Evolutionary conservation across 2,113 vertebrate genomes (phyloP).

Genomic region (Macaca nemestrina): DNA sequence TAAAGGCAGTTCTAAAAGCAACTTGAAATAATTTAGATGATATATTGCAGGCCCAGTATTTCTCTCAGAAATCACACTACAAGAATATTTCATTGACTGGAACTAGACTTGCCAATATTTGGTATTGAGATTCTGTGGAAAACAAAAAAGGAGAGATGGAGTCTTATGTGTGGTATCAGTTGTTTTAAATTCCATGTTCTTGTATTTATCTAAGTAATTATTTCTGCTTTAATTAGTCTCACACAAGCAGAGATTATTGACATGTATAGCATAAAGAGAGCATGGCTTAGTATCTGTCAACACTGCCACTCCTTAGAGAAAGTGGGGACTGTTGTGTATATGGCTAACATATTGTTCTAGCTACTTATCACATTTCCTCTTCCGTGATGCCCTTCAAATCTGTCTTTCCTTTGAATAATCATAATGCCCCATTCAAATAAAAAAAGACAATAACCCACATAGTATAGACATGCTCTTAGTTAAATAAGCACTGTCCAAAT

Average conservation of each 20-base stretch:
- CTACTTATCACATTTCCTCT: neutral
- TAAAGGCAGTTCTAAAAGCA: neutral
- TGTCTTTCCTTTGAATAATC: neutral
- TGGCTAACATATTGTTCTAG: neutral
- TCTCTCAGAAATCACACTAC: neutral
- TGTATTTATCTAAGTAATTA: neutral
- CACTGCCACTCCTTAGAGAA: neutral
- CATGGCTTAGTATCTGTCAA: neutral
- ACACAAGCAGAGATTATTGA: slow-evolving; percentile 6
- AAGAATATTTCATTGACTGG: neutral
- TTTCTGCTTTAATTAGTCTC: slow-evolving; percentile 42
- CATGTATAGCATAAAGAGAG: neutral
- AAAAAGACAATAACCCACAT: neutral
- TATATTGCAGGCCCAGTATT: neutral
- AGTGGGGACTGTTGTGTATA: neutral
- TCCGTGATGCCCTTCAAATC: neutral
- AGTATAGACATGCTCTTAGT: neutral
- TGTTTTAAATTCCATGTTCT: slow-evolving; percentile 44
- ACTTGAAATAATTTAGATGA: neutral
- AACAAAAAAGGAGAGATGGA: neutral
- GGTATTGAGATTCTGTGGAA: neutral
- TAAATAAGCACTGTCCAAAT: slow-evolving; percentile 19
- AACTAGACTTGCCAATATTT: slow-evolving; percentile 14
- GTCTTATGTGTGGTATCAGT: neutral
- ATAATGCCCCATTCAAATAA: neutral